A percentile compares a stretch with the other conserved stretches of the same genome.
Conservation (phyloP, 1,140 invertebrate genomes). For the Drosophila kanapiae region DNA sequence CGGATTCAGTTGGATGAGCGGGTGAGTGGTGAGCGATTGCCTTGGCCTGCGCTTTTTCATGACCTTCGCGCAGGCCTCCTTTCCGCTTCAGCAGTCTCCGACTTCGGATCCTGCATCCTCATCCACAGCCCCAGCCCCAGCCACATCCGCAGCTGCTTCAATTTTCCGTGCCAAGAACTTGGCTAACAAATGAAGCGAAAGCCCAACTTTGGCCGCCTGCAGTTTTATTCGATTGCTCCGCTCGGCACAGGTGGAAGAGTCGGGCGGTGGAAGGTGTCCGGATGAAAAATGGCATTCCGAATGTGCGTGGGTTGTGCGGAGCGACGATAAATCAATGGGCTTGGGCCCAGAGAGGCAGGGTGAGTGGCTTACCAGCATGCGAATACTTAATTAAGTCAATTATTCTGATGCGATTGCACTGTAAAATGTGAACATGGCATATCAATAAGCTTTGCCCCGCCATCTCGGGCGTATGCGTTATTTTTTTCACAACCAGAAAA, state of each 20-base stretch:
- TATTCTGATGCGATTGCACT: conserved; percentile 71
- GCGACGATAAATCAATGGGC: conserved; percentile 71
- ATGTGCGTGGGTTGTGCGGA: conserved; percentile 25
- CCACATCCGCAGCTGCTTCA: conserved; percentile 36
- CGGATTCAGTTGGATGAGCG: conserved; percentile 4
- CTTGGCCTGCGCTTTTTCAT: conserved; percentile 45
- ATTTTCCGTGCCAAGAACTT: conserved; percentile 50
- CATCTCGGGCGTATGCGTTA: conserved; percentile 59
- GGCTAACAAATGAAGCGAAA: conserved; percentile 72
- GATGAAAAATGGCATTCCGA: conserved; percentile 68
- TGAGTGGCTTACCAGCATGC: conserved; percentile 10
- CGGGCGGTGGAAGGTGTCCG: conserved; percentile 32
- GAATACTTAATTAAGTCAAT: conserved; percentile 77
- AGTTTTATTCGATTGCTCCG: conserved; percentile 61
- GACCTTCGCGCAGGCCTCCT: conserved; percentile 41
- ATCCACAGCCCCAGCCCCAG: background rate
- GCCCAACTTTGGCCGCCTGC: conserved; percentile 62
- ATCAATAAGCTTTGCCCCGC: conserved; percentile 57
- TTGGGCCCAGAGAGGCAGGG: background rate
- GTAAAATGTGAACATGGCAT: conserved; percentile 61
- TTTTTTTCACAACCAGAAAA: conserved; percentile 27
- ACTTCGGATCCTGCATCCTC: conserved; percentile 29
- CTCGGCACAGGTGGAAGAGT: conserved; percentile 22
- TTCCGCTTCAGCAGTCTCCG: conserved; percentile 35
- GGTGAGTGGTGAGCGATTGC: conserved; percentile 27